Base-by-base conservation (phyloP, 2,113 vertebrate species). In the Hyperoodon ampullatus region DNA sequence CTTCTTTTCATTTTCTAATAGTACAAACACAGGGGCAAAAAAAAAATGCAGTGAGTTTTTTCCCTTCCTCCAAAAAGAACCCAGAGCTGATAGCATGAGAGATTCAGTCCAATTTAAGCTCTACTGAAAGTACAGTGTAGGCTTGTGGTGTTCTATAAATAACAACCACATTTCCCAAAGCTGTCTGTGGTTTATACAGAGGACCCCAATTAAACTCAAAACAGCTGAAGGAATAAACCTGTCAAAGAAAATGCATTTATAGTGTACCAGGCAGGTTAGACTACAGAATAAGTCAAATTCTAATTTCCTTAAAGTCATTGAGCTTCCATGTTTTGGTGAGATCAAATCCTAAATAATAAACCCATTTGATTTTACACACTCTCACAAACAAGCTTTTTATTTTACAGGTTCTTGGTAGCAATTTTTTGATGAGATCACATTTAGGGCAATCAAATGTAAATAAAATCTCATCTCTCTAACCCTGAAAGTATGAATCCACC, bases 91-190 rank as follows among this genome's bases (percentile, higher is more conserved):
- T 94, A 95, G 61, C 19, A 16, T 95, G 89, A 95, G 72, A 93
- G 86, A 97, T 95, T 96, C 74, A 85, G 92, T 95, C 77, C 89
- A 96, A 89, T 93, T 97, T 95, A 97, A 96, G 78, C 70, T 95
- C 93, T 96, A 91, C 72, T 95, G 93, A 97, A 98, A 97, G 77
- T 97, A 98, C 94, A 94, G 58, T 96, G 88, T 97, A 93, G 92
- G 93, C 66, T 97, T 97, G 72, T 87, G 78, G 95, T 95, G 19
- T 55, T 96, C 96, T 95, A 87, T 83, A 96, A 95, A 95, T 93
- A 97, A 96, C 92, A 95, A 81, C 71, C 88, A 97, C 88, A 83
- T 30, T 33, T 72, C 94, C 90, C 92, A 94, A 44, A 91, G 94
- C 88, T 97, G 88, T 84, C 60, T 63, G 50, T 83, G 16, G 92